Conservation (phyloP, 2,888 invertebrate species). For the Ochlodes sylvanus region DNA sequence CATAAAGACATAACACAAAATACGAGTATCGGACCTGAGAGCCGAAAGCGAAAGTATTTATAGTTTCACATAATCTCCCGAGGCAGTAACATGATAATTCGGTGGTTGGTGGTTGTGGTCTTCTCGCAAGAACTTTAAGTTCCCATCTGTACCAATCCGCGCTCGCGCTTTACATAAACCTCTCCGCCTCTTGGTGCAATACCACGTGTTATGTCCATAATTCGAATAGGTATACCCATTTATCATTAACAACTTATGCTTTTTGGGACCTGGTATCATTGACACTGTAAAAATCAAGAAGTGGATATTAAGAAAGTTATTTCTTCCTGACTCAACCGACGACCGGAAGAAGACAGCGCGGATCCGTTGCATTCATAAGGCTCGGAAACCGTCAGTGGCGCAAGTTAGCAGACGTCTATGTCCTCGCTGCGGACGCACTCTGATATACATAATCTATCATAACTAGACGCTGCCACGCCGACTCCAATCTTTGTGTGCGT, state of each 20-base stretch:
- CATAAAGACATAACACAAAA: no score
- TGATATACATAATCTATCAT: no score
- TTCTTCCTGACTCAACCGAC: no score
- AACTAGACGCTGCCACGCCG: no score
- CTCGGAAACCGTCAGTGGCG: no score
- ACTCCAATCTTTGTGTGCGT: no score
- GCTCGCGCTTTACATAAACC: constrained; percentile 54
- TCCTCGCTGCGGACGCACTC: no score
- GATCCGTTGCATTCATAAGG: no score
- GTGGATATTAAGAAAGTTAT: no score
- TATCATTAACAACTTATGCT: constrained; percentile 59
- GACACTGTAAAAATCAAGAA: constrained; percentile 46
- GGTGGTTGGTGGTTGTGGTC: constrained; percentile 58
- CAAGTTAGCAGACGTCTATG: no score
- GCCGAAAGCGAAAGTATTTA: constrained; percentile 16
- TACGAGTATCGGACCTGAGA: no score
- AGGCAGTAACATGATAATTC: constrained; percentile 48
- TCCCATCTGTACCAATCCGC: constrained; percentile 50
- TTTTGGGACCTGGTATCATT: constrained; percentile 53
- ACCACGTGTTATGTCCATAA: constrained; percentile 60
- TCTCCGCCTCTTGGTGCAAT: constrained; percentile 59
- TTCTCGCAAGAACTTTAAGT: constrained; percentile 47
- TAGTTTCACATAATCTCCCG: constrained; percentile 52
- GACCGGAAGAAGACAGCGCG: no score
- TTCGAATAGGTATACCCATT: constrained; percentile 62